Evolutionary conservation across 2,888 invertebrate species (phyloP).

Genomic region (Mayetiola destructor): DNA sequence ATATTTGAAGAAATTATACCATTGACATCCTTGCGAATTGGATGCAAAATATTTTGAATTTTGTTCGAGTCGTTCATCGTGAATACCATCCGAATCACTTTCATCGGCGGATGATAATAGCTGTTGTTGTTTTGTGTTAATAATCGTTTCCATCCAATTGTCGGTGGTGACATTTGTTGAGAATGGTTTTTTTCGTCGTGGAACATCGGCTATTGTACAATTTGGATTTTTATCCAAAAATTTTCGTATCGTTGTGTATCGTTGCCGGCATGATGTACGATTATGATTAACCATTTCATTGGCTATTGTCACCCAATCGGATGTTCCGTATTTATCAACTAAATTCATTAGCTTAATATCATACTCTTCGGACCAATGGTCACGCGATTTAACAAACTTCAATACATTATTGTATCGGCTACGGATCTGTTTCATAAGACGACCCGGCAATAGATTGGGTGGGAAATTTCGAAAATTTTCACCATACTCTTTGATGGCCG

Average conservation of each 20-base stretch:
- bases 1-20: constrained; percentile 28
- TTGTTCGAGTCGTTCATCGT: background rate
- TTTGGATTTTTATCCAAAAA: constrained; percentile 40
- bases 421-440: constrained; percentile 46
- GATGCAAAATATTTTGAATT: background rate
- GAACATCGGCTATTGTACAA: constrained; percentile 25
- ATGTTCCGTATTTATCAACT: constrained; percentile 37
- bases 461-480: constrained; percentile 43
- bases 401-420: constrained; percentile 42
- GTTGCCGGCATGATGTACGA: constrained; percentile 44
- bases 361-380: constrained; percentile 45
- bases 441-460: constrained; percentile 42
- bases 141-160: constrained; percentile 22
- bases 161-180: constrained; percentile 22
- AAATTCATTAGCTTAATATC: constrained; percentile 44
- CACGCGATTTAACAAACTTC: constrained; percentile 31
- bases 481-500: constrained; percentile 47
- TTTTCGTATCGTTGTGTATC: constrained; percentile 40
- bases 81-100: background rate
- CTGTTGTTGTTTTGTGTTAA: background rate
- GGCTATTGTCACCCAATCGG: constrained; percentile 40
- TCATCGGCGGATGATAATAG: background rate
- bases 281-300: constrained; percentile 40
- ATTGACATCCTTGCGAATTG: constrained; percentile 18
- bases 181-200: constrained; percentile 22